Conservation (phyloP, 2,113 vertebrate genomes). For the Stigmatopora argus region DNA sequence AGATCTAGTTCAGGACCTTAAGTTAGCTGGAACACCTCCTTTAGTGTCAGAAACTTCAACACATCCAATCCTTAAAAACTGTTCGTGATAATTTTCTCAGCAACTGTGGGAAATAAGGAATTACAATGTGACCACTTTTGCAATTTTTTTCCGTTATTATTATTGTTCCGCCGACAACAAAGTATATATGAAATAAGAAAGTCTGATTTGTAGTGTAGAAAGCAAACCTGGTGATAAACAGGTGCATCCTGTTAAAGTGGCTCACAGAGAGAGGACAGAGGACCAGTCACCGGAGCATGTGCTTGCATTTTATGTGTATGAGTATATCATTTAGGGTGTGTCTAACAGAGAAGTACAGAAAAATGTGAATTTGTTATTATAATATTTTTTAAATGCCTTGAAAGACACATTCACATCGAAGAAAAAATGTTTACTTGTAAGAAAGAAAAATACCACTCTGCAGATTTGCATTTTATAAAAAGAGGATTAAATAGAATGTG, state of each 20-base stretch:
- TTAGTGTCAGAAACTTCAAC: constrained; percentile 36
- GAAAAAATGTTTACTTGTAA: no score
- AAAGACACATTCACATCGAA: no score
- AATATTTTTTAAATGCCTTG: not conserved
- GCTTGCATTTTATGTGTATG: not conserved
- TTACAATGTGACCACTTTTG: not conserved
- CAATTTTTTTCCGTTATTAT: not conserved
- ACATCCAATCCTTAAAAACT: constrained; percentile 6
- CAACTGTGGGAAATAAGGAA: not conserved
- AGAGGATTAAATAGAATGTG: not conserved
- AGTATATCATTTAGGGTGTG: not conserved
- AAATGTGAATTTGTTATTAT: not conserved
- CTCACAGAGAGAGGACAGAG: not conserved
- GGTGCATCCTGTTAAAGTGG: not conserved
- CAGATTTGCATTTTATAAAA: no score
- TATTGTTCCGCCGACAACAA: not conserved
- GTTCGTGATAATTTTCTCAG: not conserved
- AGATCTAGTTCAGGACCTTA: constrained; percentile 66
- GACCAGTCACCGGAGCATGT: not conserved
- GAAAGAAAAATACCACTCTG: not conserved
- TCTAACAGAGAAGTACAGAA: not conserved
- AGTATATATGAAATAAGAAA: not conserved
- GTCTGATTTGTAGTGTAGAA: not conserved
- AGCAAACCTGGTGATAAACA: not conserved
- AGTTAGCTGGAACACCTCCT: constrained; percentile 27